A percentile compares a stretch with the other conserved stretches of the same genome.
phyloP scores from a whole-genome alignment of 2,888 invertebrate species.

The Caenorhabditis angaria region DNA sequence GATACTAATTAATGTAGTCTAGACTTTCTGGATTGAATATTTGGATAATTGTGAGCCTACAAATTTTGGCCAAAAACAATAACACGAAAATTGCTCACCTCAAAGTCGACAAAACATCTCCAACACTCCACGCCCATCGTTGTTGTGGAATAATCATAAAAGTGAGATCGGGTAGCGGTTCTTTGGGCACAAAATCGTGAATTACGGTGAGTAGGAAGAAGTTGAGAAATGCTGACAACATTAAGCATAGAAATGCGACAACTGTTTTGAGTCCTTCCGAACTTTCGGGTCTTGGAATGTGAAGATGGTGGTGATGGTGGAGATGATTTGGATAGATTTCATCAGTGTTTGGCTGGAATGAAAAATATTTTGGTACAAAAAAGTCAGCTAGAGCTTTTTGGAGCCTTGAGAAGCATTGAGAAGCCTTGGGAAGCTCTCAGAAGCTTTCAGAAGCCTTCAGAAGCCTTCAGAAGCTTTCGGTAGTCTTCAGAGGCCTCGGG shows the following conservation, averaged over 20 bases:
- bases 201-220: conserved; percentile 71
- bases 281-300: conserved; percentile 13
- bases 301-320: background rate
- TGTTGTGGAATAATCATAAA: conserved; percentile 70
- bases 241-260: conserved; percentile 65
- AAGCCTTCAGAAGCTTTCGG: no score
- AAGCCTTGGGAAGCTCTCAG: no score
- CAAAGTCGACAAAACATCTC: conserved; percentile 69
- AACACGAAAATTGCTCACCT: conserved; percentile 48
- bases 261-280: conserved; percentile 65
- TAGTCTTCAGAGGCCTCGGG: no score
- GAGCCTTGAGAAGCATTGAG: no score
- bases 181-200: conserved; percentile 68
- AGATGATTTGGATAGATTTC: conserved; percentile 1
- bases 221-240: conserved; percentile 69
- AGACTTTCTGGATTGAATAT: no score
- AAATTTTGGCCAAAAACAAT: no score
- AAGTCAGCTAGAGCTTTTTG: no score
- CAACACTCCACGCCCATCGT: conserved; percentile 71
- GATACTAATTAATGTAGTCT: no score
- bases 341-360: background rate
- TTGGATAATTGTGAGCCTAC: no score
- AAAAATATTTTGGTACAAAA: background rate
- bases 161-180: conserved; percentile 67
- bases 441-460: no score